Evolutionary conservation across 37 sponge, comb jelly and placozoan genomes (phyloP).

Genomic region (Halichondria panicea): DNA sequence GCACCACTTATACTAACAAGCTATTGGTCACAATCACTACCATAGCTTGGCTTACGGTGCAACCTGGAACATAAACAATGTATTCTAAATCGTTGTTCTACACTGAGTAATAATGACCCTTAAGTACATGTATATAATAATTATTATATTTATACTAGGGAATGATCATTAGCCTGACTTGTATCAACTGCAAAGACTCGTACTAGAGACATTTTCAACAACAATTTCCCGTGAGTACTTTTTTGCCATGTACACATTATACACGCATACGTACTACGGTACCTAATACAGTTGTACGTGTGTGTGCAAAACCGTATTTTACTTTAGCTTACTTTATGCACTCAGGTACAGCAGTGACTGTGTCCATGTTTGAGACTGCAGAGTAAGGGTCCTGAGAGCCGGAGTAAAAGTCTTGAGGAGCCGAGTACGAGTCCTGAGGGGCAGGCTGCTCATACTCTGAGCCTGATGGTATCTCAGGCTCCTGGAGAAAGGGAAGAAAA

Average conservation of each 20-base stretch:
- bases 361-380: constrained; percentile 62
- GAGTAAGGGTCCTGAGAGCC: constrained; percentile 58
- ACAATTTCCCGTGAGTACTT: neutral
- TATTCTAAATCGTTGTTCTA: too few species aligned
- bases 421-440: neutral
- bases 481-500: constrained; percentile 7
- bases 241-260: neutral
- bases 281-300: constrained; percentile 1
- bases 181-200: too few species aligned
- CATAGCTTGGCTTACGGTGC: neutral
- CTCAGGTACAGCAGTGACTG: constrained; percentile 61
- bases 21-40: neutral
- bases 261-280: neutral
- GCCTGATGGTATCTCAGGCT: neutral
- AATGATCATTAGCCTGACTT: too few species aligned
- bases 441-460: too few species aligned
- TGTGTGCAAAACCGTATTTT: neutral
- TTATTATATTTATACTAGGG: too few species aligned
- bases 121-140: too few species aligned
- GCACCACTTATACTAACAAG: constrained; percentile 20
- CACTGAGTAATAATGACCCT: too few species aligned
- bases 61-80: neutral
- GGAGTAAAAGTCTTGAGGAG: neutral
- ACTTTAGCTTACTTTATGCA: constrained; percentile 62
- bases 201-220: neutral